Evolutionary conservation across 2,888 invertebrate genomes (phyloP).

Genomic region (Erebia epiphron): DNA sequence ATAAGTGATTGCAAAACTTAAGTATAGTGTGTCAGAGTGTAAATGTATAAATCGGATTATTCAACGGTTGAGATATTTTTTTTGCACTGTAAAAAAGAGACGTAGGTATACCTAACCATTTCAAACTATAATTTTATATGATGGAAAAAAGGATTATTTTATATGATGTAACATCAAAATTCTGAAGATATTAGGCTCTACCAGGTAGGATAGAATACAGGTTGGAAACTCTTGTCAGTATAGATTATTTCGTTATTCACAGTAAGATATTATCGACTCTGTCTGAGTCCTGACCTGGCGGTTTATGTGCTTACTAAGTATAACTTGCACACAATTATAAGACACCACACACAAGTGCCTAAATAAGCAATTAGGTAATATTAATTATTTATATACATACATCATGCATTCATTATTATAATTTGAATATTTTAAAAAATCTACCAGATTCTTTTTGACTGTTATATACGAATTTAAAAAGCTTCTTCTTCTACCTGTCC

Average conservation of each 20-base stretch:
- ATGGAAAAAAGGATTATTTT: too few species aligned
- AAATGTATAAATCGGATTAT: background rate
- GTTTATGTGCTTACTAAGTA: constrained; percentile 26
- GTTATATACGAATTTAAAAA: too few species aligned
- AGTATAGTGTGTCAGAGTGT: constrained; percentile 9
- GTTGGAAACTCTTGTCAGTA: background rate
- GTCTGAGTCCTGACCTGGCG: constrained; percentile 22
- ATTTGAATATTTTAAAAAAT: too few species aligned
- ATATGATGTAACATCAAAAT: too few species aligned
- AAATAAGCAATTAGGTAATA: background rate
- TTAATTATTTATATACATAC: background rate
- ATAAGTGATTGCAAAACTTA: constrained; percentile 18
- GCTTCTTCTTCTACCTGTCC: too few species aligned
- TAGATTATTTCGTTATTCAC: constrained; percentile 10
- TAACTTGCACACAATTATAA: constrained; percentile 13
- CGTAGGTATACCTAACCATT: too few species aligned
- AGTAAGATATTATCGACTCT: constrained; percentile 22
- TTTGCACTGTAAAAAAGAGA: too few species aligned
- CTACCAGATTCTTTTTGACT: too few species aligned
- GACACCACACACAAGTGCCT: background rate
- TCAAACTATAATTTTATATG: too few species aligned
- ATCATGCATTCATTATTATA: background rate
- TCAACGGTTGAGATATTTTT: too few species aligned
- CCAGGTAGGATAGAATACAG: too few species aligned
- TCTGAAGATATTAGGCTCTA: too few species aligned